Evolutionary conservation across 2,113 vertebrate genomes (phyloP).

Genomic region (Danionella cerebrum): DNA sequence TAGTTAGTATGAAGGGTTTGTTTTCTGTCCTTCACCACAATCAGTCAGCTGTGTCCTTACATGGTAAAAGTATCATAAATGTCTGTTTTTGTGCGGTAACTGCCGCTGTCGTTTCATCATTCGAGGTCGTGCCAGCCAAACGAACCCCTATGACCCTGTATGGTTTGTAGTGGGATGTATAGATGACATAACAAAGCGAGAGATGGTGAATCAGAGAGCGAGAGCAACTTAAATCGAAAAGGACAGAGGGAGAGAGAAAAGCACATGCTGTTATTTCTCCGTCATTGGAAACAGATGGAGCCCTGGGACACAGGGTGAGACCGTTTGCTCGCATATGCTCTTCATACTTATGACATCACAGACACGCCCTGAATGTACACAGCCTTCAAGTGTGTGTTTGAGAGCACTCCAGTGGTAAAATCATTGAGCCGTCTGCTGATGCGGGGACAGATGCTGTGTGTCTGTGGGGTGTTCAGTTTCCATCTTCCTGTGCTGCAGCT

Average conservation of each 20-base stretch:
- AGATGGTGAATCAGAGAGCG: not conserved
- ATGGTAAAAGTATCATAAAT: too few relatives aligned
- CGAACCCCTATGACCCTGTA: not conserved
- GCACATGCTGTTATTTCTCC: slow-evolving; percentile 5
- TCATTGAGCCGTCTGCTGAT: not conserved
- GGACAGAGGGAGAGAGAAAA: not conserved
- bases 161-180: not conserved
- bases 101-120: not conserved
- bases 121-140: not conserved
- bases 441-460: not conserved
- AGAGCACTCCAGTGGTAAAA: too few relatives aligned
- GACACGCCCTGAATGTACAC: not conserved
- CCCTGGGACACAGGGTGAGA: not conserved
- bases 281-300: slow-evolving; percentile 23
- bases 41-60: too few relatives aligned
- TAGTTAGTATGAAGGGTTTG: too few relatives aligned
- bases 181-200: not conserved
- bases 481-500: slow-evolving; percentile 4
- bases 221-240: not conserved
- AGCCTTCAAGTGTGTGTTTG: too few relatives aligned
- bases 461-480: not conserved
- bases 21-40: not conserved
- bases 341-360: not conserved
- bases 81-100: not conserved
- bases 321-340: not conserved